Evolutionary conservation across 2,797 vertebrate species (phyloP), one percentile per base, ranked within the genome.

Genomic region (Luscinia luscinia): DNA sequence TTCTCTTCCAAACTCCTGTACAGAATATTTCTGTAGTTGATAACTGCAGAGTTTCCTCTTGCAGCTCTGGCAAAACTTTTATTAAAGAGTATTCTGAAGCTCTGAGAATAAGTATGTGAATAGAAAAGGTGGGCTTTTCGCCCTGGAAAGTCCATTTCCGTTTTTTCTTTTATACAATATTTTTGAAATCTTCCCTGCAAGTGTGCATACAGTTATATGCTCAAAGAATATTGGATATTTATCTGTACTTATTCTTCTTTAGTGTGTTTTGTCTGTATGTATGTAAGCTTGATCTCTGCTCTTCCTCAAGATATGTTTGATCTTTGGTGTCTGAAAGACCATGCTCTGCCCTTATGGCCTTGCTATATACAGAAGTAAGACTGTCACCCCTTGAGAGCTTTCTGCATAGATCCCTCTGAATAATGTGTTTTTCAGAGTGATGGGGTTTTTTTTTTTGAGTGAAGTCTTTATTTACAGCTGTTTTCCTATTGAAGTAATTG

Each of bases 401-500:
- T 85, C 23, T 85, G 10, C 43, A 19, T 49, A 20, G 7, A 49
- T 66, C 5, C 4, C 19, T 87, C 43, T 55, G 38, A 63, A 23
- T 67, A 40, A 70, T 8, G 19, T 15, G 3, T 9, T 70, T 81
- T 83, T 62, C 38, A n/a, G 41, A 28, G 41, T 2, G 18, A 22
- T 40, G 17, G 4, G 1, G 0, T 0, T n/a, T 63, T 64, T 38
- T 38, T 38, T 54, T 54, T 46, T 66, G 27, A 63, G 6, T 36
- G 3, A 84, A 63, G 9, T 57, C 14, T 77, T 88, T 45, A 34
- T 77, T 74, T 84, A 36, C 40, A 80, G 24, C 22, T 70, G 6
- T 80, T 83, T 41, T 30, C 10, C 7, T 85, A 0, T 9, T 24
- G 7, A 28, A 58, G 19, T 55, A 62, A 26, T n/a, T 69, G 17